Evolutionary conservation across 2,797 vertebrate species (phyloP).

Genomic region (Sebastes diploproa): DNA sequence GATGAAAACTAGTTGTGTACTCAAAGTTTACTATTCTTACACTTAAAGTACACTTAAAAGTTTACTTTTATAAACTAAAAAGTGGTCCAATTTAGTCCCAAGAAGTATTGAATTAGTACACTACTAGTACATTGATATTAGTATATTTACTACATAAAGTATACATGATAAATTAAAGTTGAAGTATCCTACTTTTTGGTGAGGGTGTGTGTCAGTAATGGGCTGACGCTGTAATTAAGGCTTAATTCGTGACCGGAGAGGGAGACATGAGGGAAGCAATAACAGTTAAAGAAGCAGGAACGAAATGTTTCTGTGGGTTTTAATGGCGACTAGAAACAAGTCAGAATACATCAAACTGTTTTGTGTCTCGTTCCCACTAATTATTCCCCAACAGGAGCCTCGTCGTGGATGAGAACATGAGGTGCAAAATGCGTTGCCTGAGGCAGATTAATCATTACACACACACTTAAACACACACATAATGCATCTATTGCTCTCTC

Average conservation of each 20-base stretch:
- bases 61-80: too few relatives aligned
- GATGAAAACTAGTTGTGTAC: too few relatives aligned
- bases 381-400: slow-evolving; percentile 19
- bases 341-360: slow-evolving; percentile 49
- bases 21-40: too few relatives aligned
- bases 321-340: slow-evolving; percentile 33
- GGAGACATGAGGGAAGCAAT: slow-evolving; percentile 36
- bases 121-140: too few relatives aligned
- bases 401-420: slow-evolving; percentile 1
- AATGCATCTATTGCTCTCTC: neutral
- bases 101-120: too few relatives aligned
- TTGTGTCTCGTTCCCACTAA: neutral
- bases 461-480: slow-evolving; percentile 20
- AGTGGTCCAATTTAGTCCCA: too few relatives aligned
- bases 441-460: slow-evolving; percentile 50
- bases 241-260: slow-evolving; percentile 11
- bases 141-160: too few relatives aligned
- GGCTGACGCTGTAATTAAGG: neutral
- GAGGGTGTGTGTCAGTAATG: neutral
- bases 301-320: neutral
- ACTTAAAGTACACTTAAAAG: too few relatives aligned
- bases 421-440: slow-evolving; percentile 47
- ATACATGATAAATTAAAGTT: too few relatives aligned
- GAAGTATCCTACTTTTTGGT: too few relatives aligned
- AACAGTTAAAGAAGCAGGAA: slow-evolving; percentile 17